phyloP scores from a whole-genome alignment of 2,797 vertebrate species.

The Cossypha heuglini region DNA sequence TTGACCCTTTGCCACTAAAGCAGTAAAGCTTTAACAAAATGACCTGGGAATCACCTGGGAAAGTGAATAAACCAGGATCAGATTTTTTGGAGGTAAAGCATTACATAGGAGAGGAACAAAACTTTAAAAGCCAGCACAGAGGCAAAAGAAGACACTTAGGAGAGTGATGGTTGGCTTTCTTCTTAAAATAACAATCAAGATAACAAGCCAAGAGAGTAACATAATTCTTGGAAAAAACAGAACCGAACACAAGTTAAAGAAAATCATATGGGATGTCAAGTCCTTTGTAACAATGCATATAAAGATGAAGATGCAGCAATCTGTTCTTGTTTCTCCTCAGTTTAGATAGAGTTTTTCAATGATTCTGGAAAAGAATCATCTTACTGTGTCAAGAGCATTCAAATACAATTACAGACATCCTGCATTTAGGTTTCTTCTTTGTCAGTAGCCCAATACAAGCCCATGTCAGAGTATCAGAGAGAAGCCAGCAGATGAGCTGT shows the following conservation, averaged over 20 bases:
- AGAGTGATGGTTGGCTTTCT: neutral
- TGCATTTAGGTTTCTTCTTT: neutral
- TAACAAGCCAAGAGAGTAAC: neutral
- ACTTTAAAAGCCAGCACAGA: neutral
- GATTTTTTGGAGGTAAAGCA: neutral
- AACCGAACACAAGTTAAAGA: neutral
- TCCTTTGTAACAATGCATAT: neutral
- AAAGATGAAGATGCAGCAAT: neutral
- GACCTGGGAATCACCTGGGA: neutral
- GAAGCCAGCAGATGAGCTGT: neutral
- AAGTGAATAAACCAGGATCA: neutral
- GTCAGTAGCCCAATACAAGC: neutral
- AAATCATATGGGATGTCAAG: neutral
- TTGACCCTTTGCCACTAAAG: neutral
- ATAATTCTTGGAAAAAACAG: neutral
- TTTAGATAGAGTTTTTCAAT: neutral
- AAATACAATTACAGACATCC: neutral
- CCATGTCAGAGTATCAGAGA: neutral
- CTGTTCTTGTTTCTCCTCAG: neutral
- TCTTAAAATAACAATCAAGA: neutral
- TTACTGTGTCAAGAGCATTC: neutral
- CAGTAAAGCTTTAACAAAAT: neutral
- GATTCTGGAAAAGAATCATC: neutral
- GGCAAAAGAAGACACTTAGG: neutral
- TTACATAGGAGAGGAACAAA: neutral